Percentiles rank a stretch among this genome's conserved stretches.
Conservation (phyloP, 64 coral and sea anemone species). For the Montipora sp. region DNA sequence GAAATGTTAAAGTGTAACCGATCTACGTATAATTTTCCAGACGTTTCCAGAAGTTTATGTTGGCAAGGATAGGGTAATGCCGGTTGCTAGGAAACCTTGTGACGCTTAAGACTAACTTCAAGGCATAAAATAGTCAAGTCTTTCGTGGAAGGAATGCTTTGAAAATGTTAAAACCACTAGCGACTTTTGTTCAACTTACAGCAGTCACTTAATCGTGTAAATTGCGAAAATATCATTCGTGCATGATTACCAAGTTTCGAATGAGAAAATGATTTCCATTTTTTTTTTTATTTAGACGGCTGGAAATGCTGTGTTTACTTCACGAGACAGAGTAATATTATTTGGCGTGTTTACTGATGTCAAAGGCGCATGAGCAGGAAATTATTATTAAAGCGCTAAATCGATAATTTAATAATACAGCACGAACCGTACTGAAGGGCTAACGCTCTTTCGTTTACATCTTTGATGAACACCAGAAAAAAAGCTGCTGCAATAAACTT, state of each 20-base stretch:
- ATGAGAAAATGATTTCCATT: neutral
- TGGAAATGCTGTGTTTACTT: slow-evolving; percentile 24
- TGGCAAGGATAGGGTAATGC: no score
- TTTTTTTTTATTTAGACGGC: slow-evolving; percentile 8
- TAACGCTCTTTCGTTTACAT: neutral
- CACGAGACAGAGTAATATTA: slow-evolving; percentile 7
- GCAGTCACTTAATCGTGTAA: neutral
- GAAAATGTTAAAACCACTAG: neutral
- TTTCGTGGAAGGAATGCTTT: neutral
- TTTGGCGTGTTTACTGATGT: neutral
- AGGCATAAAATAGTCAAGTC: neutral
- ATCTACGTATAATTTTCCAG: neutral
- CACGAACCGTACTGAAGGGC: neutral
- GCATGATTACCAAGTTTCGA: neutral
- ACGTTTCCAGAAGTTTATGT: no score
- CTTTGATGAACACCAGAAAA: neutral
- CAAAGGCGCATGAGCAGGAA: neutral
- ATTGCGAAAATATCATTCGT: neutral
- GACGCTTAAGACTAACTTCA: no score
- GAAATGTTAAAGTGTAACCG: neutral
- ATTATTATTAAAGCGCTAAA: slow-evolving; percentile 6
- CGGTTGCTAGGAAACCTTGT: no score
- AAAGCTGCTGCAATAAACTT: slow-evolving; percentile 33
- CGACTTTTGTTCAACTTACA: neutral
- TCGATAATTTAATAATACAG: slow-evolving; percentile 5